phyloP scores from a whole-genome alignment of 1,140 invertebrate species.

The Araneus ventricosus region DNA sequence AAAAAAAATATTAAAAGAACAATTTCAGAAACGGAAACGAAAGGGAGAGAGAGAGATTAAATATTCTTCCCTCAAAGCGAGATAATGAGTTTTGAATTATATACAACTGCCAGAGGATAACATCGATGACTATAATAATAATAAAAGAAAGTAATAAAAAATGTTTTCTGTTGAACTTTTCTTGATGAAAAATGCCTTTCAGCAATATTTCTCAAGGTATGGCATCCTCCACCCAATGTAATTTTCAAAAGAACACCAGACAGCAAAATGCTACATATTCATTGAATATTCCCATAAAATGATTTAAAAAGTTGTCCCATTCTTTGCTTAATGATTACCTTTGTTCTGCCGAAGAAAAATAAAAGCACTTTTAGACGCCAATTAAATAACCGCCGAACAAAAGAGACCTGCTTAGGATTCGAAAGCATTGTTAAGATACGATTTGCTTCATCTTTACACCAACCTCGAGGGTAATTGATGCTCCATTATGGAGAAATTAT shows the following conservation, averaged over 20 bases:
- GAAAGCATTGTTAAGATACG: conserved; percentile 12
- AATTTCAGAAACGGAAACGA: too few species aligned
- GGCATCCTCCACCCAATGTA: background rate
- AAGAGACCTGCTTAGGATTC: background rate
- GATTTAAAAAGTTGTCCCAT: background rate
- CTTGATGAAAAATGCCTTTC: background rate
- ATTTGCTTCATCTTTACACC: background rate
- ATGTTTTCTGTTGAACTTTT: too few species aligned
- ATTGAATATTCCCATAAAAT: conserved; percentile 13
- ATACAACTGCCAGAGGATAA: conserved; percentile 1
- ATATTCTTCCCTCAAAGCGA: too few species aligned
- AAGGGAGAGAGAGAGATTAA: too few species aligned
- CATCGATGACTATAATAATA: background rate
- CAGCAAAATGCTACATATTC: conserved; percentile 19
- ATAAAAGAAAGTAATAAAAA: too few species aligned
- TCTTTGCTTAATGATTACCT: background rate
- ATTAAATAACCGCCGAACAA: conserved; percentile 21
- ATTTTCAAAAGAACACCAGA: background rate
- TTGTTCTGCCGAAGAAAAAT: background rate
- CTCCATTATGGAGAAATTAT: conserved; percentile 1
- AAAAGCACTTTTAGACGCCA: background rate
- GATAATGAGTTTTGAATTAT: background rate
- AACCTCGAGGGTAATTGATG: conserved; percentile 18
- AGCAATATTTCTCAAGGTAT: background rate
- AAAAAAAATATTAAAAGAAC: too few species aligned